Evolutionary conservation across 2,888 invertebrate genomes (phyloP).

Genomic region (Caenorhabditis doughertyi): DNA sequence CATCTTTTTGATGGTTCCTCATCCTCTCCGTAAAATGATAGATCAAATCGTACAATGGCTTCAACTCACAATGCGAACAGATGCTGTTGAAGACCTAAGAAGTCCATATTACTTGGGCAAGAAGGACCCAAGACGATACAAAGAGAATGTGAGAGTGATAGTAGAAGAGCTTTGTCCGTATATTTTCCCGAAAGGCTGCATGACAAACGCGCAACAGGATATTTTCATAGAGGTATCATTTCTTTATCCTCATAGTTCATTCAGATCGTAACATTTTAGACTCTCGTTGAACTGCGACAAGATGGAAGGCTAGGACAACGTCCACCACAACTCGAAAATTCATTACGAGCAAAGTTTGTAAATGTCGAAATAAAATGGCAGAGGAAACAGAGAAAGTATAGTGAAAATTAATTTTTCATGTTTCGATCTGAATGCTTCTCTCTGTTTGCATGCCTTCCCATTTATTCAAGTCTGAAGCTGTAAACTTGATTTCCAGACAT

Average conservation of each 20-base stretch:
- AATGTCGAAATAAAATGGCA: conserved; percentile 16
- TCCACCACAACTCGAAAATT: conserved; percentile 41
- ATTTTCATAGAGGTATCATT: conserved; percentile 53
- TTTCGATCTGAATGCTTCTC: conserved; percentile 27
- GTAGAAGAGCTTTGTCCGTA: conserved; percentile 50
- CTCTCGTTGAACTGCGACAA: conserved; percentile 53
- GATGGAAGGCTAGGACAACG: conserved; percentile 32
- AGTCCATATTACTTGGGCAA: conserved; percentile 63
- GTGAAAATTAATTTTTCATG: not conserved
- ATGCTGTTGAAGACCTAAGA: conserved; percentile 60
- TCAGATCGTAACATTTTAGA: conserved; percentile 32
- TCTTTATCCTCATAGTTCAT: not conserved
- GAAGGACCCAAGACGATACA: conserved; percentile 52
- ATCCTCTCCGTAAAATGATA: conserved; percentile 50
- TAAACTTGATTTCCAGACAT: conserved; percentile 53
- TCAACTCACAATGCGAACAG: conserved; percentile 49
- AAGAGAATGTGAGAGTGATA: conserved; percentile 59
- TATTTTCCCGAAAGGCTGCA: conserved; percentile 57
- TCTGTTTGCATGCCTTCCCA: conserved; percentile 36
- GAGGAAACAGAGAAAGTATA: conserved; percentile 50
- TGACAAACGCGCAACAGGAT: conserved; percentile 49
- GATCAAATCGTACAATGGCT: conserved; percentile 62
- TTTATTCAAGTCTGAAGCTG: not conserved
- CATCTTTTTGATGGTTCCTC: conserved; percentile 61
- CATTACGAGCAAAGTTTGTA: conserved; percentile 59